These are phyloP conservation scores for Acleris emargana DNA, from an alignment of 2,888 invertebrate genomes.

Conservation along the genomic window DNA sequence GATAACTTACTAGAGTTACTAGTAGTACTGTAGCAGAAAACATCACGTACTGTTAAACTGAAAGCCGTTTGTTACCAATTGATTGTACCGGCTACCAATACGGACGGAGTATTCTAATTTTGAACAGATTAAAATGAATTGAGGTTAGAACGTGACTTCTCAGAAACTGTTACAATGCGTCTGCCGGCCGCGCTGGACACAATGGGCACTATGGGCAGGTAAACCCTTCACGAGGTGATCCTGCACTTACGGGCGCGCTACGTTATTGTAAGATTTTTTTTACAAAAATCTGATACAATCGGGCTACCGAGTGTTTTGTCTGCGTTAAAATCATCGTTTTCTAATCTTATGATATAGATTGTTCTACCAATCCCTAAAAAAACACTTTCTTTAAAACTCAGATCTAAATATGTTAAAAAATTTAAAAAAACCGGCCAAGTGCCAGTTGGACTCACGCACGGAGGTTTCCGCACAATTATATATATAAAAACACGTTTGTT, in stretches of 20 bases:
- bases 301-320: background rate
- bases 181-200: conserved; percentile 27
- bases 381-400: too few species aligned
- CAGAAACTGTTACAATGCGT: conserved; percentile 40
- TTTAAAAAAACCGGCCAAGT: too few species aligned
- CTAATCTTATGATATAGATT: too few species aligned
- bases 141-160: conserved; percentile 42
- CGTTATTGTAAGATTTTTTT: conserved; percentile 10
- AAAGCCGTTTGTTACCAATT: conserved; percentile 12
- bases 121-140: conserved; percentile 25
- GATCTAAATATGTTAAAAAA: too few species aligned
- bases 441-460: too few species aligned
- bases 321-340: background rate
- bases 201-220: conserved; percentile 44
- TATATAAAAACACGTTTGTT: too few species aligned
- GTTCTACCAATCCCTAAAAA: too few species aligned
- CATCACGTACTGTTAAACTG: background rate
- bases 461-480: too few species aligned
- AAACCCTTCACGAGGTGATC: conserved; percentile 38
- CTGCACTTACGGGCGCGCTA: conserved; percentile 25
- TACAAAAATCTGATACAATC: background rate
- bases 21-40: background rate
- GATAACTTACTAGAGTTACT: too few species aligned
- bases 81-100: conserved; percentile 10
- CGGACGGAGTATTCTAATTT: conserved; percentile 17